phyloP scores from a whole-genome alignment of 64 coral and sea anemone genomes.

The Dendrophyllia cribrosa region DNA sequence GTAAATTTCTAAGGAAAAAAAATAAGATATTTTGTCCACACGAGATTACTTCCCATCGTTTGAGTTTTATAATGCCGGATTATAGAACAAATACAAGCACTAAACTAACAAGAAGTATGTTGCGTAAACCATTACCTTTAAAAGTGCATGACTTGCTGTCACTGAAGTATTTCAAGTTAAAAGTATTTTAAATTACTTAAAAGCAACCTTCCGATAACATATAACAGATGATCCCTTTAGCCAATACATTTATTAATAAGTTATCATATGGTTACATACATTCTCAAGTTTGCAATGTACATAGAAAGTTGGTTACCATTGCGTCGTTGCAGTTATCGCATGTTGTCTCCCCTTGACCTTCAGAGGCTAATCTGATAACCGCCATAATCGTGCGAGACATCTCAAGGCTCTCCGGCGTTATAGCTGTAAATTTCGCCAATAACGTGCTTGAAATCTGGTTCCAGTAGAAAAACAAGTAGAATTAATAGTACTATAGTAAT shows the following conservation, averaged over 20 bases:
- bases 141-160: too few relatives aligned
- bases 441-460: neutral
- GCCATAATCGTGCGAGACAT: conserved; percentile 9
- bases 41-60: neutral
- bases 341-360: neutral
- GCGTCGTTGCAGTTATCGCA: neutral
- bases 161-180: too few relatives aligned
- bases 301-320: neutral
- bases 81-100: too few relatives aligned
- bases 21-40: too few relatives aligned
- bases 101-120: too few relatives aligned
- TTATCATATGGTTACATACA: neutral
- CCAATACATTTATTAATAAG: neutral
- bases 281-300: neutral
- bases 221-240: too few relatives aligned
- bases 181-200: too few relatives aligned
- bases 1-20: neutral
- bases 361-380: neutral
- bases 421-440: neutral
- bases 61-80: too few relatives aligned
- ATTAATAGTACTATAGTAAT: too few relatives aligned
- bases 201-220: too few relatives aligned
- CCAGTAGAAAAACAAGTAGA: neutral
- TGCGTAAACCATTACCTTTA: too few relatives aligned
- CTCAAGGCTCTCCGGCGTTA: neutral